Evolutionary conservation across 2,113 vertebrate species (phyloP), one percentile per base, ranked within the genome.

Genomic region (Tiliqua scincoides): DNA sequence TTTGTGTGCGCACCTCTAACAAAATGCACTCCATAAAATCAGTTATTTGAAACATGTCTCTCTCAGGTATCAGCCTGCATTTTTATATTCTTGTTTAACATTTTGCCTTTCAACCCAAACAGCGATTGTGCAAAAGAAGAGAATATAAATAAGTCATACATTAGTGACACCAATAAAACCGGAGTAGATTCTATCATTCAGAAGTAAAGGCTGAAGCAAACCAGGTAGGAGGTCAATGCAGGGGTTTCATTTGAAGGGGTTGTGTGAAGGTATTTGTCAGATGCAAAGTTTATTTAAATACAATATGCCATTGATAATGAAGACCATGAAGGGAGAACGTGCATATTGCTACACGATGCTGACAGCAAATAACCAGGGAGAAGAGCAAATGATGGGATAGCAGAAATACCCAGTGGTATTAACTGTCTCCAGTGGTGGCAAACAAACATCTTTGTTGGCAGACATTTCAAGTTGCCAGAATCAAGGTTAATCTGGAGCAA

Each of bases 241-340:
- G 43, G 43, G 43, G 43, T 48, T 6, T 0, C 25, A 9, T 89
- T 84, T 85, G 82, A 90, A 48, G 83, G 79, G 85, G 82, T 37
- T 88, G 75, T 89, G 87, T 21, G 85, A 88, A 70, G 65, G 21
- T 91, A 89, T 92, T 93, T 91, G 87, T 93, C 85, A 86, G 25
- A 37, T 87, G 77, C 89, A 87, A 91, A 82, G 75, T 79, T 93
- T 86, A 89, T 88, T 89, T 86, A 85, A 82, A 90, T 89, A 88
- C 90, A 76, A 70, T 90, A 90, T 63, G 74, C 40, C 84, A 81
- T 94, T 94, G 90, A 85, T 82, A 87, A 75, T 43, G 87, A 91
- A 91, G 67, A 88, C n/a, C 68, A 85, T 61, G 93, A 67, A 61
- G 91, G 35, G 43, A 67, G 89, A 92, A 23, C 79, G 86, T 0